Conservation (phyloP, 2,797 vertebrate genomes). For the Phoeniculus purpureus region DNA sequence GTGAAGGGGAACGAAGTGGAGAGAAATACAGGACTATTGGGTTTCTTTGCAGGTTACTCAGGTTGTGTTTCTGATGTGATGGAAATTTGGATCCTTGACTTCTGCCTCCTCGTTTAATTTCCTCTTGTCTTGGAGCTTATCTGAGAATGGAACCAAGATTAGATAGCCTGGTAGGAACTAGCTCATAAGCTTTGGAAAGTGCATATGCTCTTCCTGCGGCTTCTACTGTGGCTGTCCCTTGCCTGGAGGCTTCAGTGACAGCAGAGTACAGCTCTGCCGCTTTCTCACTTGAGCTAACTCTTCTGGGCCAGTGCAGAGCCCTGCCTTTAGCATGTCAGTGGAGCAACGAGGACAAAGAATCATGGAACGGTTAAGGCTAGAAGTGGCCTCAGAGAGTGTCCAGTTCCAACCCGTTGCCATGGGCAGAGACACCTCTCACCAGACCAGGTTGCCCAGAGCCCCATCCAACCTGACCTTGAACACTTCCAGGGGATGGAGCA, state of each 20-base stretch:
- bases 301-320: neutral
- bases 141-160: neutral
- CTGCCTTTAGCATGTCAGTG: neutral
- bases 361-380: too few relatives aligned
- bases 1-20: neutral
- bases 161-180: neutral
- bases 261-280: neutral
- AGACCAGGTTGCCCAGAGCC: too few relatives aligned
- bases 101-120: neutral
- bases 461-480: too few relatives aligned
- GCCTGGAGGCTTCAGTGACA: neutral
- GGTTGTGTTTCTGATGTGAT: neutral
- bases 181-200: neutral
- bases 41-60: neutral
- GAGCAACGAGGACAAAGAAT: neutral
- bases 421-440: too few relatives aligned
- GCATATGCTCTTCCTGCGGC: neutral
- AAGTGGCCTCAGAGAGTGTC: too few relatives aligned
- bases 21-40: neutral
- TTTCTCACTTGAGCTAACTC: neutral
- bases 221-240: neutral
- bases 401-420: too few relatives aligned
- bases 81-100: neutral
- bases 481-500: too few relatives aligned
- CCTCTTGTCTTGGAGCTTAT: neutral